Conservation (phyloP, 2,797 vertebrate species). For the Cryptoblepharus egeriae region DNA sequence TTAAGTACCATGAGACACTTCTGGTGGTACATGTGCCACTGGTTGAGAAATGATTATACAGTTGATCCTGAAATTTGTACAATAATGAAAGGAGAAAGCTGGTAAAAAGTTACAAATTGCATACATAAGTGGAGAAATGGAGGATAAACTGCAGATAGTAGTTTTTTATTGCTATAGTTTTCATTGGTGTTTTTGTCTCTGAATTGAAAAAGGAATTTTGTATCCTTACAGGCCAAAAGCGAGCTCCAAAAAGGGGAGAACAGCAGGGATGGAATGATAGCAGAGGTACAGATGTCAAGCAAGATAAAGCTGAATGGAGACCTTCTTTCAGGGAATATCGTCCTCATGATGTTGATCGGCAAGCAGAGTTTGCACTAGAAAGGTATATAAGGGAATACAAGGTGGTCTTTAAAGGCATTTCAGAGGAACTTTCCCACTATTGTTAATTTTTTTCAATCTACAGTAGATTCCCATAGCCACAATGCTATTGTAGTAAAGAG, state of each 20-base stretch:
- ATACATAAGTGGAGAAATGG: too few species aligned
- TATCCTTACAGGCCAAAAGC: constrained; percentile 73
- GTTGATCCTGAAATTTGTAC: too few species aligned
- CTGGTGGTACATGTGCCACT: too few species aligned
- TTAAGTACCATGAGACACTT: too few species aligned
- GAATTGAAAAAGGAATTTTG: not conserved
- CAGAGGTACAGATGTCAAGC: constrained; percentile 67
- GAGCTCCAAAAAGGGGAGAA: constrained; percentile 60
- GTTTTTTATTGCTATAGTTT: not conserved
- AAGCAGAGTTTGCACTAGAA: constrained; percentile 71
- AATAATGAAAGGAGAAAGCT: too few species aligned
- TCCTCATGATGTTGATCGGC: constrained; percentile 67
- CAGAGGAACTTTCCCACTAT: not conserved
- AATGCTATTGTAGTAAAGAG: too few species aligned
- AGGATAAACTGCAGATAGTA: not conserved
- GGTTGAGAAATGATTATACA: too few species aligned
- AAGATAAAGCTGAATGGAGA: constrained; percentile 73
- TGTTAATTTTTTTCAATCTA: not conserved
- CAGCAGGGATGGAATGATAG: constrained; percentile 68
- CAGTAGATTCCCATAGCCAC: too few species aligned
- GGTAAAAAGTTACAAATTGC: too few species aligned
- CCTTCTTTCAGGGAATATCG: constrained; percentile 69
- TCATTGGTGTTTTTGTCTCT: too few species aligned
- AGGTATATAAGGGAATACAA: constrained; percentile 67
- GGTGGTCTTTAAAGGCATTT: not conserved